Evolutionary conservation across 2,888 invertebrate species (phyloP).

Genomic region (Tinea pellionella): DNA sequence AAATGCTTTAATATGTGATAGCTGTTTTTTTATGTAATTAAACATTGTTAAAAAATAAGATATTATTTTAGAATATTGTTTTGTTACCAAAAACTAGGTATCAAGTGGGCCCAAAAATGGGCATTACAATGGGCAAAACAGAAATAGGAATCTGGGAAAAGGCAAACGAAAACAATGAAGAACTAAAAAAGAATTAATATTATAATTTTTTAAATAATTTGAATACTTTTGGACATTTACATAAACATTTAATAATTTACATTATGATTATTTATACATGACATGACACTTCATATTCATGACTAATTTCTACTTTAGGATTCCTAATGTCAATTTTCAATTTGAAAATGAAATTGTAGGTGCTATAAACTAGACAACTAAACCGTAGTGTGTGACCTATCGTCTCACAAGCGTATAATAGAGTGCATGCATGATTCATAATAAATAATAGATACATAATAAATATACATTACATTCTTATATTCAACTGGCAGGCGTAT

Average conservation of each 20-base stretch:
- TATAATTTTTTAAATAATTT: conserved; percentile 68
- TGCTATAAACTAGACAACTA: conserved; percentile 66
- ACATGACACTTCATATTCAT: conserved; percentile 65
- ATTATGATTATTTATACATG: conserved; percentile 66
- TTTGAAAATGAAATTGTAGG: conserved; percentile 52
- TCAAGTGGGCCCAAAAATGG: no score
- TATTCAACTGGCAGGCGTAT: conserved; percentile 3
- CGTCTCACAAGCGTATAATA: conserved; percentile 55
- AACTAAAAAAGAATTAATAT: conserved; percentile 50
- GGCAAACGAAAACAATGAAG: conserved; percentile 50
- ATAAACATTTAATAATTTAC: conserved; percentile 71
- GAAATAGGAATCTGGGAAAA: conserved; percentile 21
- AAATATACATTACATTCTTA: not conserved
- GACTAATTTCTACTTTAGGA: conserved; percentile 49
- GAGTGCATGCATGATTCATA: conserved; percentile 68
- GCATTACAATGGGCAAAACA: no score
- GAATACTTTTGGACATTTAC: conserved; percentile 71
- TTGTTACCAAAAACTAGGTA: no score
- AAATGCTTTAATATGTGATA: no score
- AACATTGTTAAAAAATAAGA: no score
- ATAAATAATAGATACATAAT: conserved; percentile 60
- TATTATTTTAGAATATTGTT: no score
- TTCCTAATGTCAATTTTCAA: conserved; percentile 61
- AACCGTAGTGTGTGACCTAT: conserved; percentile 52
- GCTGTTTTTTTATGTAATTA: no score